A percentile compares a stretch with the other conserved stretches of the same genome.
Evolutionary conservation across 2,888 invertebrate species (phyloP).

Genomic region (Eretmocerus hayati): DNA sequence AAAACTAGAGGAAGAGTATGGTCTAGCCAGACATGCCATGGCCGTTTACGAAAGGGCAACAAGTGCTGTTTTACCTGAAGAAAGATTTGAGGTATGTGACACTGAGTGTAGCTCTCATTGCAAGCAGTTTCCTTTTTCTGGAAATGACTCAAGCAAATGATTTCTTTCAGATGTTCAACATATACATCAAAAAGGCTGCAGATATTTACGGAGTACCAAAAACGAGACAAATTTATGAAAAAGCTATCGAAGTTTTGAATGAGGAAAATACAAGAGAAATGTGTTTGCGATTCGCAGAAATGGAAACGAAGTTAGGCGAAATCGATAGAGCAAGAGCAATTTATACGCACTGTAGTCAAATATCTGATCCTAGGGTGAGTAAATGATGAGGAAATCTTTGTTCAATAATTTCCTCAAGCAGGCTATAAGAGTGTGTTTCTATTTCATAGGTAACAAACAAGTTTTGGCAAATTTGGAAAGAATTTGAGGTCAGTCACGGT

Average conservation of each 20-base stretch:
- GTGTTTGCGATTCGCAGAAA: constrained; percentile 93
- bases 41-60: constrained; percentile 97
- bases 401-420: too few species aligned
- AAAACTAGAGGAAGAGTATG: constrained; percentile 97
- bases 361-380: constrained; percentile 92
- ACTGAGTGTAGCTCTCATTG: too few species aligned
- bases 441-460: constrained; percentile 60
- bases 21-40: constrained; percentile 96
- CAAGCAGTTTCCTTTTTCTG: too few species aligned
- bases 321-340: constrained; percentile 95
- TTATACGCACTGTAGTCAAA: constrained; percentile 97
- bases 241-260: constrained; percentile 88
- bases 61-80: constrained; percentile 81
- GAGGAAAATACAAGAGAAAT: constrained; percentile 91
- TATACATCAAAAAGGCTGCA: constrained; percentile 96
- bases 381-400: neutral
- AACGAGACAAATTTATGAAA: constrained; percentile 95
- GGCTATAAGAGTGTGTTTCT: too few species aligned
- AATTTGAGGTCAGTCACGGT: constrained; percentile 97
- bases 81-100: constrained; percentile 74
- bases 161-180: constrained; percentile 76
- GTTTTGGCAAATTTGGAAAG: constrained; percentile 99
- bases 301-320: constrained; percentile 97
- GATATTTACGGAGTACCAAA: constrained; percentile 96
- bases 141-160: too few species aligned